Evolutionary conservation across 2,113 vertebrate genomes (phyloP).

Genomic region (Saimiri boliviensis): DNA sequence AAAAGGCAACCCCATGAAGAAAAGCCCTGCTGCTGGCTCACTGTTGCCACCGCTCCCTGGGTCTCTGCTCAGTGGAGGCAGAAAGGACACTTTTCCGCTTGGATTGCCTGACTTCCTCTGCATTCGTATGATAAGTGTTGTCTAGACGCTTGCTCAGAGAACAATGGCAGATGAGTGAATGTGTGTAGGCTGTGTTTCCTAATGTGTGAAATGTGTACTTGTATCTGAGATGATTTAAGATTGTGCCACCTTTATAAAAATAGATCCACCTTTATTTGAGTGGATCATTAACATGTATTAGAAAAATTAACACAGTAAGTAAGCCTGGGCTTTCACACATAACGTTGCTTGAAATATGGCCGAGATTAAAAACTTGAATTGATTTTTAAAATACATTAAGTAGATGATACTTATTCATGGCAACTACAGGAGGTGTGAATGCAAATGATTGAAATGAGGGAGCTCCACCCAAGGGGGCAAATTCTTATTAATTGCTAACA

Average conservation of each 20-base stretch:
- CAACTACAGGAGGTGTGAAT: not conserved
- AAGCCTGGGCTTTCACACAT: not conserved
- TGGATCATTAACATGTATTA: not conserved
- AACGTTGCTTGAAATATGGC: not conserved
- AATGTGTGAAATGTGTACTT: not conserved
- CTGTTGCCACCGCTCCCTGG: not conserved
- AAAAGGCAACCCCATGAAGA: not conserved
- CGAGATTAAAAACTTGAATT: not conserved
- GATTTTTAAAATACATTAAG: not conserved
- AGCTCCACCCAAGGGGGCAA: not conserved
- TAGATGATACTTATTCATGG: not conserved
- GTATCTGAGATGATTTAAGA: not conserved
- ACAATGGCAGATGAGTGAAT: not conserved
- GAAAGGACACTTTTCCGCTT: not conserved
- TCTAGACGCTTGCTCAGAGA: not conserved
- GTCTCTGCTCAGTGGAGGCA: not conserved
- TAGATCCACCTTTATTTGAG: not conserved
- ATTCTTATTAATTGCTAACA: not conserved
- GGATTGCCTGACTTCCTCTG: not conserved
- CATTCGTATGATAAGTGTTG: not conserved
- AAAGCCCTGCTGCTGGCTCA: accelerated
- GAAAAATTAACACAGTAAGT: not conserved
- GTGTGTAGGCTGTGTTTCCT: not conserved
- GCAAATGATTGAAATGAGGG: not conserved
- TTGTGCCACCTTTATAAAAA: not conserved